Conservation (phyloP, 1,140 invertebrate genomes). For the Diuraphis noxia region DNA sequence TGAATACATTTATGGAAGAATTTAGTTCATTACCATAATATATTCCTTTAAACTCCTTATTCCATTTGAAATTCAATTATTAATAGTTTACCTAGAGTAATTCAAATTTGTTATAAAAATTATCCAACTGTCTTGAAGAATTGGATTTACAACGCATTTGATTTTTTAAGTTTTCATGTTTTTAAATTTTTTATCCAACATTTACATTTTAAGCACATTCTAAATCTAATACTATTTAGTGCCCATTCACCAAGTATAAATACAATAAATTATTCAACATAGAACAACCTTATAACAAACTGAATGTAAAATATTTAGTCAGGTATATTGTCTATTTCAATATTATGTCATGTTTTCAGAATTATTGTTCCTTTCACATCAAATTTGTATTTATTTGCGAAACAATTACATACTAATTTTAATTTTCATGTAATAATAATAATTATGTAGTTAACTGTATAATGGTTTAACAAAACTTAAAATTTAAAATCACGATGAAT, state of each 20-base stretch:
- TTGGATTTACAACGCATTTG: not conserved
- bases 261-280: not conserved
- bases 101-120: slow-evolving; percentile 14
- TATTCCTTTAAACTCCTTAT: not conserved
- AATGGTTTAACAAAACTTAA: not conserved
- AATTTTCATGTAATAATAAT: not conserved
- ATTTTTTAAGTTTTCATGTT: not conserved
- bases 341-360: not conserved
- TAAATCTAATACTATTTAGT: not conserved
- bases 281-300: not conserved
- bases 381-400: not conserved
- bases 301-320: not conserved
- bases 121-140: not conserved
- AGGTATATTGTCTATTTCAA: not conserved
- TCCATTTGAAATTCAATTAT: not conserved
- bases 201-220: not conserved
- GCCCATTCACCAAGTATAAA: not conserved
- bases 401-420: not conserved
- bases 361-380: not conserved
- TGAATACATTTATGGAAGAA: not conserved
- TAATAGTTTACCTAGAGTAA: not conserved
- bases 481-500: not conserved
- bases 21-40: slow-evolving; percentile 3
- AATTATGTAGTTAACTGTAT: not conserved
- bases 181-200: not conserved